Percentiles rank a stretch among this genome's conserved stretches.
phyloP scores from a whole-genome alignment of 2,888 invertebrate species.

The Stenodema calcarata region DNA sequence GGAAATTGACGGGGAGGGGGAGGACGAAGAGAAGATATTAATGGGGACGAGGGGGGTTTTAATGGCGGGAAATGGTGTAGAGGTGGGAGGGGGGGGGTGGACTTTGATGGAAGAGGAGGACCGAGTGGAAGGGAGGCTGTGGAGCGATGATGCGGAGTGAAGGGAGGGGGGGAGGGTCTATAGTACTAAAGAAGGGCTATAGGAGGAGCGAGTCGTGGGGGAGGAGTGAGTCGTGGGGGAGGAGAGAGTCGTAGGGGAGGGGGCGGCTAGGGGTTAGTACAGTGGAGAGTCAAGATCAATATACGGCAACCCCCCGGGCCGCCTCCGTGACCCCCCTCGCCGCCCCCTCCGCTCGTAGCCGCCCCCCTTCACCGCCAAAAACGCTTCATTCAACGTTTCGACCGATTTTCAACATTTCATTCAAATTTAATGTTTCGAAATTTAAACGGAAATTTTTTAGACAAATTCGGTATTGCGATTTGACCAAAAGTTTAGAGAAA shows the following conservation, averaged over 20 bases:
- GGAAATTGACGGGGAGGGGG: not conserved
- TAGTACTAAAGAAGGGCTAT: too few relatives aligned
- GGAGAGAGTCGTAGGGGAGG: not conserved
- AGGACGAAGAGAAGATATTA: too few relatives aligned
- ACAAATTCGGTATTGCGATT: too few relatives aligned
- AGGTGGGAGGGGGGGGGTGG: not conserved
- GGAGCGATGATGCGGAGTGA: too few relatives aligned
- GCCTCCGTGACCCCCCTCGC: not conserved
- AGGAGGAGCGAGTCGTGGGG: not conserved
- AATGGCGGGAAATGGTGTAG: not conserved
- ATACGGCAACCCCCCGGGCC: constrained; percentile 30
- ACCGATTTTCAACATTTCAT: too few relatives aligned
- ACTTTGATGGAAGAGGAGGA: not conserved
- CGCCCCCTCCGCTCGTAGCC: not conserved
- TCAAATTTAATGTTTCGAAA: too few relatives aligned
- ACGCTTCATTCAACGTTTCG: too few relatives aligned
- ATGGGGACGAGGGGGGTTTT: not conserved
- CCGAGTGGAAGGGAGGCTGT: too few relatives aligned
- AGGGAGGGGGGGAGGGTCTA: not conserved
- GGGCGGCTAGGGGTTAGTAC: constrained; percentile 19
- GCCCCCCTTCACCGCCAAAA: too few relatives aligned
- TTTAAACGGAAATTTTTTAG: too few relatives aligned
- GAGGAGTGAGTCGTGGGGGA: not conserved
- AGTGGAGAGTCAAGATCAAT: constrained; percentile 34
- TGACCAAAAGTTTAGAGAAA: too few relatives aligned